Percentiles rank a stretch among this genome's conserved stretches.
Conservation (phyloP, 2,888 invertebrate genomes). For the Eristalinus sepulchralis region DNA sequence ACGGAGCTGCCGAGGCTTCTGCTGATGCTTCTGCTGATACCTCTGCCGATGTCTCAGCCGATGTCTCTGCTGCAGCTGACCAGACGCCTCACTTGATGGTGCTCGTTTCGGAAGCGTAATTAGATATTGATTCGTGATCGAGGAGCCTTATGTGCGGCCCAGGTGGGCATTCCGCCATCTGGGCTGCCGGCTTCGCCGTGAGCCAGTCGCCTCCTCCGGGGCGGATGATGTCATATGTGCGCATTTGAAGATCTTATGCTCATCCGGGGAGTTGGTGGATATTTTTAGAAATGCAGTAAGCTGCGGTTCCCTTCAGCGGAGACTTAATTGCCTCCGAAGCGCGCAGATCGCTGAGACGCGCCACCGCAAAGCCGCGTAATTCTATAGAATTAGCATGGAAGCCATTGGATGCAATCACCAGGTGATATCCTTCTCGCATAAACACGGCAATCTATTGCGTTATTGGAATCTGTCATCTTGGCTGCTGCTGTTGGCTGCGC, state of each 20-base stretch:
- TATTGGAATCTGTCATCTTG: slow-evolving; percentile 59
- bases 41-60: neutral
- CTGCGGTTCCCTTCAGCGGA: slow-evolving; percentile 51
- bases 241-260: slow-evolving; percentile 22
- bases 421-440: slow-evolving; percentile 61
- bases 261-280: neutral
- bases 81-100: slow-evolving; percentile 35
- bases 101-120: slow-evolving; percentile 67
- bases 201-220: neutral
- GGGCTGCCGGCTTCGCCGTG: too few relatives aligned
- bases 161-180: slow-evolving; percentile 45
- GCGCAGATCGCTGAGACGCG: neutral
- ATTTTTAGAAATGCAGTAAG: slow-evolving; percentile 63
- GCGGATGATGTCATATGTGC: slow-evolving; percentile 29
- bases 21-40: neutral
- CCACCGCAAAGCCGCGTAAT: slow-evolving; percentile 32
- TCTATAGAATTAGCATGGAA: slow-evolving; percentile 59
- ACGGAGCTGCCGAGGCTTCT: neutral
- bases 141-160: slow-evolving; percentile 16
- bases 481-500: neutral
- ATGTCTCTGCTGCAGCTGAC: too few relatives aligned
- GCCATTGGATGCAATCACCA: slow-evolving; percentile 42
- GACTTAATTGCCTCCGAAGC: slow-evolving; percentile 54
- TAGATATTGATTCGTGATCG: slow-evolving; percentile 66
- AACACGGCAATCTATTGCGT: slow-evolving; percentile 42